These are phyloP conservation scores for Chroicocephalus ridibundus DNA, from an alignment of 2,113 vertebrate species.

Conservation along the genomic window DNA sequence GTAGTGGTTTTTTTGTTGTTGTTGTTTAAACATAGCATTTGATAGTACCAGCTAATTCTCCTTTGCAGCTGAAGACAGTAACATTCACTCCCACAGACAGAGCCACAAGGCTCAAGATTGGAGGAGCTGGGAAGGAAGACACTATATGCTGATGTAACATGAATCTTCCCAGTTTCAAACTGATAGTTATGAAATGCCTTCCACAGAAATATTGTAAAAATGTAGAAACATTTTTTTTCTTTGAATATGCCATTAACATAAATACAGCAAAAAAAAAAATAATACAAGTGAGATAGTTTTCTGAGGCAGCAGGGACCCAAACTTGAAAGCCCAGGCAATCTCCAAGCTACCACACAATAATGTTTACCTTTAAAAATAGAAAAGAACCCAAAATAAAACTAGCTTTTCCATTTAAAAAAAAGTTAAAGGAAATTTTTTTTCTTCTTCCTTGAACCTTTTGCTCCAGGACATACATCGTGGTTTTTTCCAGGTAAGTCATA, in stretches of 20 bases:
- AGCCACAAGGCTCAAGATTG: not conserved
- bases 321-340: not conserved
- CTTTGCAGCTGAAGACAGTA: not conserved
- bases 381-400: not conserved
- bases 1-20: not conserved
- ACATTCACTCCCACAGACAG: not conserved
- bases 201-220: not conserved
- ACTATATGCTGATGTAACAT: not conserved
- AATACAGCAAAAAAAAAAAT: not conserved
- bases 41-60: not conserved
- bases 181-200: not conserved
- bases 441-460: not conserved
- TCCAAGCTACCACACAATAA: not conserved
- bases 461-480: accelerated
- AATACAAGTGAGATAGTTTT: not conserved
- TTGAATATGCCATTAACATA: not conserved
- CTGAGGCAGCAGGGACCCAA: not conserved
- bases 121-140: not conserved
- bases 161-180: not conserved
- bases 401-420: not conserved
- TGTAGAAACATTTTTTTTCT: not conserved
- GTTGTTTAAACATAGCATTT: not conserved
- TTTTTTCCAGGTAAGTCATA: not conserved
- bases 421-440: not conserved
- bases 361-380: not conserved